Evolutionary conservation across 2,888 invertebrate genomes (phyloP), one percentile per base, ranked within the genome.

Genomic region (Cylloceria caligata): DNA sequence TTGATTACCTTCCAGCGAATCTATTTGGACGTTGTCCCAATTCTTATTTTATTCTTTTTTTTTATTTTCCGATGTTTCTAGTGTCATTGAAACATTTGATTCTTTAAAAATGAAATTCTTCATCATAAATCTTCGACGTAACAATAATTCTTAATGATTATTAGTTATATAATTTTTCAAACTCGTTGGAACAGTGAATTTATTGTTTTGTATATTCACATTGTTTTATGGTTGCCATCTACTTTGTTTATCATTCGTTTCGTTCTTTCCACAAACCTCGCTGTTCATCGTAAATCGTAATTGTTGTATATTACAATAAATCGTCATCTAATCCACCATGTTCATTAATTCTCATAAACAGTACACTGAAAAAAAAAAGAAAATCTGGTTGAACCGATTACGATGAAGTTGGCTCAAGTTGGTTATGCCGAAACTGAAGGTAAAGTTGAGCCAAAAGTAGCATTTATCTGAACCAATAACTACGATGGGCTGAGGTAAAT

Each of bases 21-120:
- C 68, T 60, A 65, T 69, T 81, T 81, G 73, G 78, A 57, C 69
- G 62, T 78, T 55, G 55, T 69, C 81, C 77, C 78, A 81, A 81
- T 73, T 78, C n/a, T n/a, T n/a, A n/a, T n/a, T n/a, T n/a, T n/a
- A n/a, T 39, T 30, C 9, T 24, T 78, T 68, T 21, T 42, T 47
- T 47, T 47, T 47, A 5, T 19, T 19, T 16, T n/a, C n/a, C 47
- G 47, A 16, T 16, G 19, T 6, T 16, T 45, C 16, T 6, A 7
- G 16, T 47, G n/a, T 19, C 6, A 16, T 19, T 16, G 5, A 47
- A 47, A 47, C 16, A 45, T 2, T 45, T 2, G 3, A 13, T n/a
- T 0, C 45, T n/a, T 16, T 3, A n/a, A n/a, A n/a, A n/a, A 4
- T 5, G 3, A 3, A 45, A 45, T 45, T 45, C 5, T n/a, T n/a